These are phyloP conservation scores for Buceros bicornis DNA, from an alignment of 2,797 vertebrate species.

Conservation along the genomic window DNA sequence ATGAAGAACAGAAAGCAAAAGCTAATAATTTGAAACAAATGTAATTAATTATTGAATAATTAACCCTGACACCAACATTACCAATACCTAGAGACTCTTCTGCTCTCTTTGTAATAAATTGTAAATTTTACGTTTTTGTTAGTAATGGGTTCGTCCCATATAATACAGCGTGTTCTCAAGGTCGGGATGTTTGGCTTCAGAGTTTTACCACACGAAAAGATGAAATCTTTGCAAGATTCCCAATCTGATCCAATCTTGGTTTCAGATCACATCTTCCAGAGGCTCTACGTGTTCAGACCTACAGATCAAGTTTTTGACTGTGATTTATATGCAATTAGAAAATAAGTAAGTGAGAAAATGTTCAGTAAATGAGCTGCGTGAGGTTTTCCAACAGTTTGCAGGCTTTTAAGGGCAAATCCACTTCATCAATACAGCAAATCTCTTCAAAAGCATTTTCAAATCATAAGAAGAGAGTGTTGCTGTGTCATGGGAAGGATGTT, in stretches of 20 bases:
- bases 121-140: not conserved
- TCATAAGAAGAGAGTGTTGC: not conserved
- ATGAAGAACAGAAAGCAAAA: not conserved
- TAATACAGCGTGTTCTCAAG: not conserved
- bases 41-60: not conserved
- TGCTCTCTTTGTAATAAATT: not conserved
- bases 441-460: not conserved
- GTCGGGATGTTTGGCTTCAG: not conserved
- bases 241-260: not conserved
- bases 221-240: not conserved
- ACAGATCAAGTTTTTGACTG: not conserved
- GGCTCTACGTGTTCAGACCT: not conserved
- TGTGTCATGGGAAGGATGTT: conserved; percentile 3
- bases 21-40: not conserved
- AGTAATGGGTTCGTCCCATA: not conserved
- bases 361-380: not conserved
- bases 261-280: not conserved
- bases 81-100: not conserved
- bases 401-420: conserved; percentile 3
- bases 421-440: not conserved
- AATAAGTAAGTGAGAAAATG: not conserved
- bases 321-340: not conserved
- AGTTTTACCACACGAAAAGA: not conserved
- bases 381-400: not conserved
- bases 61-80: not conserved